phyloP scores from a whole-genome alignment of 1,140 invertebrate genomes.

The Conopomorpha cramerella region DNA sequence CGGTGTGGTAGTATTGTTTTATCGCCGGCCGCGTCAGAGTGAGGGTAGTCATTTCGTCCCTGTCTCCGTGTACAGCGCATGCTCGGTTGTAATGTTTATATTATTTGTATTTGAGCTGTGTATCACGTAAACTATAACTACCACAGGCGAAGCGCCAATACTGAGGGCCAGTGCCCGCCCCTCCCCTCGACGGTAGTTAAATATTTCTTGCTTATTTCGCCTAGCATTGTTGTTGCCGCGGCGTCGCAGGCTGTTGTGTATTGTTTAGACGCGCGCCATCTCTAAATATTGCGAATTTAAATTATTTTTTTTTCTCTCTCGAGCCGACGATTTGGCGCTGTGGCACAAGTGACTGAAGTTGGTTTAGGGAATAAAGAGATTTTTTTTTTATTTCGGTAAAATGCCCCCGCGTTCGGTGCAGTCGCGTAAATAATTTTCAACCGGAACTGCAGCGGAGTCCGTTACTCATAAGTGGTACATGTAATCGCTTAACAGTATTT shows the following conservation, averaged over 20 bases:
- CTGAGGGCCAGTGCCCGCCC: conserved; percentile 47
- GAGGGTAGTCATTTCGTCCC: conserved; percentile 37
- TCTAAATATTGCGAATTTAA: conserved; percentile 30
- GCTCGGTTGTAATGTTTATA: conserved; percentile 60
- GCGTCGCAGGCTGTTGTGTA: conserved; percentile 53
- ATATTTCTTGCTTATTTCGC: conserved; percentile 64
- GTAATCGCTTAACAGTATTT: conserved; percentile 46
- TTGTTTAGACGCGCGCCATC: conserved; percentile 44
- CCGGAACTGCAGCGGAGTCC: conserved; percentile 26
- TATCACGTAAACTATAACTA: conserved; percentile 64
- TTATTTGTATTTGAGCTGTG: conserved; percentile 64
- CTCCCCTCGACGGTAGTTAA: conserved; percentile 55
- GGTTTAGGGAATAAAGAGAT: too few relatives aligned
- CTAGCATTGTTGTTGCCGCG: conserved; percentile 60
- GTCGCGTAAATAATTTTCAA: conserved; percentile 49
- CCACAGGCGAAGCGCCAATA: conserved; percentile 56
- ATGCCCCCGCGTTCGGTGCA: conserved; percentile 43
- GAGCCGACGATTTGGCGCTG: too few relatives aligned
- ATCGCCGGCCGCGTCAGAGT: too few relatives aligned
- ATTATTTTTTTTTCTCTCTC: conserved; percentile 3
- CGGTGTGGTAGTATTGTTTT: too few relatives aligned
- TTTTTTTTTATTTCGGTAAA: conserved; percentile 15
- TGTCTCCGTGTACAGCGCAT: conserved; percentile 42
- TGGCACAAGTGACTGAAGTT: too few relatives aligned
- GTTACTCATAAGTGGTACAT: conserved; percentile 46